Evolutionary conservation across 1,140 invertebrate species (phyloP), one percentile per base, ranked within the genome.

Genomic region (Amyelois transitella): DNA sequence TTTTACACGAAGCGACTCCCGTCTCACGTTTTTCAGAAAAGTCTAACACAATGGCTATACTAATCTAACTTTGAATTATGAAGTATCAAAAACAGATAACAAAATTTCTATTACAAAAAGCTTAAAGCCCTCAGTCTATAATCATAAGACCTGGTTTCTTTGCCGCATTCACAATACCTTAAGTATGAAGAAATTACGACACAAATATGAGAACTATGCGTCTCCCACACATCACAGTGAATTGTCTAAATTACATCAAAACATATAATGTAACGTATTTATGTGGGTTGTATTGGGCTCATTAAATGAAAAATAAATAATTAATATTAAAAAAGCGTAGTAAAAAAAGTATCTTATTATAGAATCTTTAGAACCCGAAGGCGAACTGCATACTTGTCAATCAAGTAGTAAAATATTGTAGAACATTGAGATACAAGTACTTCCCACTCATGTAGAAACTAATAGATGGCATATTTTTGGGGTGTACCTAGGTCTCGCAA

Each of bases 161-260:
- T 12, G 14, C 12, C 8, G 7, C 32, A 14, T 21, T 43, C 32
- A 28, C 14, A 28, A 51, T 18, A 12, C 47, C 3, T n/a, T 20
- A 52, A 18, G 19, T 51, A 12, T 17, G 19, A 49, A 7, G 14
- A 24, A 49, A 22, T 10, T 48, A 18, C 10, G 43, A 8, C 12
- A 21, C 47, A 17, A 49, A 24, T 49, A 49, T 49, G 47, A 21
- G 47, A 49, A 49, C 47, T 2, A n/a, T 49, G 21, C 47, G 47
- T 21, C 47, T 49, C 21, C 47, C 47, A 49, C 47, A 49, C 47
- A 8, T n/a, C 6, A 4, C 4, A 21, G 19, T 21, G 25, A 10
- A 28, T 28, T 48, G 19, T 49, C 20, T 49, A n/a, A 49, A 49
- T 49, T 24, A 49, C 24, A n/a, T 24, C 22, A 49, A 49, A 21